Percentiles rank a stretch among this genome's conserved stretches.
phyloP scores from a whole-genome alignment of 1,140 invertebrate species.

The Cherax destructor region DNA sequence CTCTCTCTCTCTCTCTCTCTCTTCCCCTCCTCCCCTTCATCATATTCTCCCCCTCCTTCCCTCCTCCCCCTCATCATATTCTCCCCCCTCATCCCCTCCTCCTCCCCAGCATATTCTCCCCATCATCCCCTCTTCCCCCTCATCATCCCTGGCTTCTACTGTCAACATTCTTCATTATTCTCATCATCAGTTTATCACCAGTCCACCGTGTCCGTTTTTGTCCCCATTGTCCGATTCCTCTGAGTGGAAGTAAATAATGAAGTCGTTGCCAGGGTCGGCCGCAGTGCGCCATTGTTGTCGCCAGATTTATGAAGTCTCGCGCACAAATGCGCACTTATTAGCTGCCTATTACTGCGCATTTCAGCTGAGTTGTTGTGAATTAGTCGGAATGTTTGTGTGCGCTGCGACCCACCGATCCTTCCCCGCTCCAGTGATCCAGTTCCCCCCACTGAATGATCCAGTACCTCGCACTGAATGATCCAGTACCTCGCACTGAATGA shows the following conservation, averaged over 20 bases:
- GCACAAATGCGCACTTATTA: slow-evolving; percentile 66
- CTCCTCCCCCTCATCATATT: neutral
- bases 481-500: no score
- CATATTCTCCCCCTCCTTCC: neutral
- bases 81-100: neutral
- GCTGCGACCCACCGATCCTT: neutral
- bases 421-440: neutral
- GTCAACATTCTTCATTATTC: slow-evolving; percentile 52
- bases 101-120: neutral
- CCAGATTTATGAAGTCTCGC: slow-evolving; percentile 64
- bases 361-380: slow-evolving; percentile 68
- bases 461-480: no score
- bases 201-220: slow-evolving; percentile 57
- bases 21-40: neutral
- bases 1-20: neutral
- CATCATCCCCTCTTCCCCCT: neutral
- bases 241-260: slow-evolving; percentile 67
- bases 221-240: slow-evolving; percentile 61
- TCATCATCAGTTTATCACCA: slow-evolving; percentile 64
- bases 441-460: no score
- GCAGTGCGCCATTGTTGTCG: slow-evolving; percentile 36
- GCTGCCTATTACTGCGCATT: slow-evolving; percentile 67
- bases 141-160: neutral
- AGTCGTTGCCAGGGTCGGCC: slow-evolving; percentile 46
- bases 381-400: slow-evolving; percentile 57